Conservation (phyloP, 2,113 vertebrate species). For the Oceanites oceanicus region DNA sequence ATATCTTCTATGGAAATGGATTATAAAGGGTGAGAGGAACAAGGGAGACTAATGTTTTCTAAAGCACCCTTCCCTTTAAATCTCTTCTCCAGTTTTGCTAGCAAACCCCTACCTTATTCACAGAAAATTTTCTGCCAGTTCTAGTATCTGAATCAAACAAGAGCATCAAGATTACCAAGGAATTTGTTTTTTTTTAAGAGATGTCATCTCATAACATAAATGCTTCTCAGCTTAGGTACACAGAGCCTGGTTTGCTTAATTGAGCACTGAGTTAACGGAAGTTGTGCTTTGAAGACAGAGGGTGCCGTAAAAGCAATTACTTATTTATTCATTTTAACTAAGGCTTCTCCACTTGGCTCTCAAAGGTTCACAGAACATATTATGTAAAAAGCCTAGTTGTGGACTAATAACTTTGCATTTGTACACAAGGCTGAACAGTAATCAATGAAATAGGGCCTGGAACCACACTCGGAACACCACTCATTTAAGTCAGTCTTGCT, state of each 20-base stretch:
- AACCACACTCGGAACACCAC: neutral
- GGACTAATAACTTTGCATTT: neutral
- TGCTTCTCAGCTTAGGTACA: neutral
- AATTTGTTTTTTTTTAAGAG: neutral
- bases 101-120: neutral
- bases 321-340: neutral
- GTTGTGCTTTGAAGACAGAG: neutral
- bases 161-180: neutral
- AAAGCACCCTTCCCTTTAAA: neutral
- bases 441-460: neutral
- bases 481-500: neutral
- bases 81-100: neutral
- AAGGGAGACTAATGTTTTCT: neutral
- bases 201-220: neutral
- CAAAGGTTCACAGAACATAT: neutral
- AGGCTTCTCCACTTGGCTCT: neutral
- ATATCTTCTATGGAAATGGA: neutral
- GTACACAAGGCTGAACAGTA: neutral
- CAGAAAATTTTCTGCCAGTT: neutral
- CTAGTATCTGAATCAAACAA: neutral
- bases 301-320: neutral
- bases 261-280: neutral
- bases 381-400: neutral
- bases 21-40: neutral
- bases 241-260: neutral